Base-by-base conservation (phyloP, 2,113 vertebrate species). In the Amblyopsis rosae region DNA sequence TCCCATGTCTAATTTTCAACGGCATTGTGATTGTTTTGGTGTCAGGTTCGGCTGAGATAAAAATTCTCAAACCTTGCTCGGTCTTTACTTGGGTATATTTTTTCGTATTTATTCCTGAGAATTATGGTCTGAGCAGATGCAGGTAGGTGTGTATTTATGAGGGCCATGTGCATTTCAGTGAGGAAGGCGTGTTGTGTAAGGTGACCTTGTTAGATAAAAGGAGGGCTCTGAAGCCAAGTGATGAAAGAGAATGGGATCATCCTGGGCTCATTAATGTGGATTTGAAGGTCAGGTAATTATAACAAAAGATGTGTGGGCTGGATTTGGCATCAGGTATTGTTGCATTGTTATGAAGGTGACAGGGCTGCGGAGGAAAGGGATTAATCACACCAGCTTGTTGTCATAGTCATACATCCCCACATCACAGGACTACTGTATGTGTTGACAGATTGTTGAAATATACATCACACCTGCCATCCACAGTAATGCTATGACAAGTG, bases 151-250 rank as follows among this genome's bases (percentile, higher is more conserved):
- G 82, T 90, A 89, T 91, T 90, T 88, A 88, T 91, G 86, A 88
- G 85, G 71, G 75, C 76, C 85, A 73, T 77, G 85, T 86, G 85
- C 84, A 82, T 89, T 88, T 88, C 82, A 69, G 85, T 79, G 80
- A 78, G 76, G 86, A 72, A 79, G 69, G 76, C 15, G 80, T 72
- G 67, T 89, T 86, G 82, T 82, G 78, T 81, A 87, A 80, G 82
- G 86, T 89, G 89, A 91, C 90, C 88, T 92, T 91, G 89, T 90
- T 89, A 86, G 89, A 91, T 89, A 84, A 91, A 91, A 90, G 86
- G 77, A 87, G 88, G 75, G 70, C 83, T 88, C 41, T 69, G 81
- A 90, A 89, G 87, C 81, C 82, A 88, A 82, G 75, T 84, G 85
- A 89, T 89, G 81, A 88, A 93, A 89, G 84, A 85, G 88, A 85